Conservation (phyloP, 2,888 invertebrate genomes). For the Volucella bombylans region DNA sequence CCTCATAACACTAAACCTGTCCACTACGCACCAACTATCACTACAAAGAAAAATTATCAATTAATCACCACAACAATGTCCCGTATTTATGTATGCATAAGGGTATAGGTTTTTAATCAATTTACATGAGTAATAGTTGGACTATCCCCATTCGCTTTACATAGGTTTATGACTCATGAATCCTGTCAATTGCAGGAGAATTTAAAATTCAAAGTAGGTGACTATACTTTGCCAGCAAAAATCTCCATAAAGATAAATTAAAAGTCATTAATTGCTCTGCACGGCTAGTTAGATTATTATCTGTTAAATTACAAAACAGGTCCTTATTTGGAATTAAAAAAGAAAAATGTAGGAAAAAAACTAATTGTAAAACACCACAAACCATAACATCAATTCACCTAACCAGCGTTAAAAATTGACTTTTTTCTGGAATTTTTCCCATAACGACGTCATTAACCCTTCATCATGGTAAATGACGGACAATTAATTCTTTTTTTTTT, state of each 20-base stretch:
- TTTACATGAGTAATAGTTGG: too few relatives aligned
- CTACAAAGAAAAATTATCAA: too few relatives aligned
- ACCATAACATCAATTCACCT: slow-evolving; percentile 37
- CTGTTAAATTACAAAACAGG: slow-evolving; percentile 19
- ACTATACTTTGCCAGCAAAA: not conserved
- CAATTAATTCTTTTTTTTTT: slow-evolving; percentile 34
- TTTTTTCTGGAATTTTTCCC: slow-evolving; percentile 44
- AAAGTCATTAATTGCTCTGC: slow-evolving; percentile 32
- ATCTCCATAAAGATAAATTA: slow-evolving; percentile 16
- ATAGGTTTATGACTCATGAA: too few relatives aligned
- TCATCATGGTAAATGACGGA: slow-evolving; percentile 58
- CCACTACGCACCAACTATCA: too few relatives aligned
- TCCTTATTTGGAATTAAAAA: slow-evolving; percentile 7
- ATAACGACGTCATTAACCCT: slow-evolving; percentile 61
- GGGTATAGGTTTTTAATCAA: too few relatives aligned
- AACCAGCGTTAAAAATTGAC: slow-evolving; percentile 21
- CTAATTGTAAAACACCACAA: slow-evolving; percentile 14
- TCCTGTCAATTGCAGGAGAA: too few relatives aligned
- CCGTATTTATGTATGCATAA: too few relatives aligned
- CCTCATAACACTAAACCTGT: too few relatives aligned
- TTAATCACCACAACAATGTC: too few relatives aligned
- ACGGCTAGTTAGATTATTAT: slow-evolving; percentile 38
- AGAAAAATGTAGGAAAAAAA: not conserved
- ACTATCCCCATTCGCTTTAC: too few relatives aligned
- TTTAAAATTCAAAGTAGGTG: too few relatives aligned